Evolutionary conservation across 1,140 invertebrate species (phyloP).

Genomic region (Calliopsis andreniformis): DNA sequence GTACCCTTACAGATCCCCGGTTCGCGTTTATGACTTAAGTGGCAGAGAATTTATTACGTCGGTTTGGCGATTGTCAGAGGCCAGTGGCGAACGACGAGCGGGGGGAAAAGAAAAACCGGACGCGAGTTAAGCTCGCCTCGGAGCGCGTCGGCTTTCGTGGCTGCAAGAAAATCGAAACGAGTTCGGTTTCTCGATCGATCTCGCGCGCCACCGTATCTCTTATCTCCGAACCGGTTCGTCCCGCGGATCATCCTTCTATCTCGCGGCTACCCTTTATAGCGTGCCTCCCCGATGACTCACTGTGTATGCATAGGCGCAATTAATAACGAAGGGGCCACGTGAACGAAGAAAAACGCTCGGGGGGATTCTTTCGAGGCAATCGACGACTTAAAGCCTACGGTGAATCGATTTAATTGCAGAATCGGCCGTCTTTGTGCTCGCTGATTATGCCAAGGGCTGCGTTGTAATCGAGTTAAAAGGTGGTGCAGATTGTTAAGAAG

Average conservation of each 20-base stretch:
- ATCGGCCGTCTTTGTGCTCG: constrained; percentile 19
- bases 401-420: constrained; percentile 35
- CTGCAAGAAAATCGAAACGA: constrained; percentile 42
- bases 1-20: not conserved
- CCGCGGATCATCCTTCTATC: constrained; percentile 40
- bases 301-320: constrained; percentile 14
- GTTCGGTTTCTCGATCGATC: constrained; percentile 36
- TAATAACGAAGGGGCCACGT: constrained; percentile 35
- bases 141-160: not conserved
- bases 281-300: constrained; percentile 22
- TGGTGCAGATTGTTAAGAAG: too few relatives aligned
- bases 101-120: not conserved
- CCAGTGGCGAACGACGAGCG: not conserved
- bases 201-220: constrained; percentile 36
- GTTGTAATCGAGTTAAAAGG: too few relatives aligned
- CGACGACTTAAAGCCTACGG: not conserved
- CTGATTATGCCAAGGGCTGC: constrained; percentile 6
- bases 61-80: not conserved
- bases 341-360: not conserved
- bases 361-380: not conserved
- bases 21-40: constrained; percentile 34
- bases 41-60: constrained; percentile 20
- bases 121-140: not conserved
- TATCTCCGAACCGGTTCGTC: constrained; percentile 53
- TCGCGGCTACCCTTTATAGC: constrained; percentile 11